Evolutionary conservation across 2,113 vertebrate genomes (phyloP).

Genomic region (Gymnobelideus leadbeateri): DNA sequence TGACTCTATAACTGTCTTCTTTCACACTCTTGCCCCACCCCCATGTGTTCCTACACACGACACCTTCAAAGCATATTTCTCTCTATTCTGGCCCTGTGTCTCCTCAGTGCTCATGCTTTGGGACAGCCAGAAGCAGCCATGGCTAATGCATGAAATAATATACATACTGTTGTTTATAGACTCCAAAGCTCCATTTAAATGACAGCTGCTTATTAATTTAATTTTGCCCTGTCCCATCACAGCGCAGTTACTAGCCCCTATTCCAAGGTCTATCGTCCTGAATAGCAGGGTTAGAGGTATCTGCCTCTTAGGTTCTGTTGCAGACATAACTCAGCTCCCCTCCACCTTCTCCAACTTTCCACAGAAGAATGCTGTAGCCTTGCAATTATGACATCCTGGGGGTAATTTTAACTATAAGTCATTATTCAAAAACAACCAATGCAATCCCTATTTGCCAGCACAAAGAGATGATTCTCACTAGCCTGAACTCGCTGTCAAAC

Average conservation of each 20-base stretch:
- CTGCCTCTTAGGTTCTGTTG: background rate
- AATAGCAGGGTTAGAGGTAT: background rate
- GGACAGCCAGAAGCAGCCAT: background rate
- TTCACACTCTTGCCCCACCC: background rate
- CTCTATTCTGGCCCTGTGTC: background rate
- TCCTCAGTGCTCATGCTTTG: background rate
- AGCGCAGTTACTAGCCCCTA: background rate
- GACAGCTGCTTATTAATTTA: background rate
- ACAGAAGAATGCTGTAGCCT: conserved; percentile 67
- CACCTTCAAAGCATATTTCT: background rate
- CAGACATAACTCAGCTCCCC: background rate
- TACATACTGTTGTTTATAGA: background rate
- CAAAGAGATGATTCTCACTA: conserved; percentile 75
- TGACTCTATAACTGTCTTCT: background rate
- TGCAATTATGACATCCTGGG: conserved; percentile 73
- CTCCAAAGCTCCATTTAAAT: background rate
- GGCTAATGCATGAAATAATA: background rate
- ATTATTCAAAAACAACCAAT: conserved; percentile 75
- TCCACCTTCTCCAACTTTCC: conserved; percentile 27
- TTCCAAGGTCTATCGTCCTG: background rate
- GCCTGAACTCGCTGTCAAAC: conserved; percentile 75
- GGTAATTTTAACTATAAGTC: conserved; percentile 79
- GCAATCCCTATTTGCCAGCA: conserved; percentile 70
- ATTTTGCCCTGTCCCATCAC: background rate
- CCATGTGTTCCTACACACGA: background rate